Base-by-base conservation (phyloP, 1,140 invertebrate genomes). In the Drosophila punjabiensis region DNA sequence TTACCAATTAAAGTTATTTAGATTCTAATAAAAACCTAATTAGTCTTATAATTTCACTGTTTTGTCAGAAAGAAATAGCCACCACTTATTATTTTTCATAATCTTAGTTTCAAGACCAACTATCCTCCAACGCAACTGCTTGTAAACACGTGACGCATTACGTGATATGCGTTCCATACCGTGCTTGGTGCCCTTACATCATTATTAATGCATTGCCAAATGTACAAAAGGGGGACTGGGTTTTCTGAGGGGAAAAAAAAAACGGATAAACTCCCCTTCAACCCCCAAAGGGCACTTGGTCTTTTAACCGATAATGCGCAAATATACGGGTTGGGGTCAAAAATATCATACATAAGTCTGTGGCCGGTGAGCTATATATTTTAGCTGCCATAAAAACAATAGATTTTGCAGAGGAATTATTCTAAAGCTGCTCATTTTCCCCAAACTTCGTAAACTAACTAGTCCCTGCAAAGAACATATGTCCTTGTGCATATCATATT, bases 191-290 rank as follows among this genome's bases (percentile, higher is more conserved):
- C 71, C 83, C 85, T 85, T 82, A 89, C 86, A 82, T 89, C 81
- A 84, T 88, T 88, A 88, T 87, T 88, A 88, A 88, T 88, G 85
- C 84, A 88, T 88, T 83, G 71, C 62, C 74, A 79, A 78, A 85
- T 65, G 78, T 81, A 84, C 55, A 61, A 35, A 43, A 69, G 20
- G 53, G 16, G 20, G 8, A 48, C 28, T 14, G n/a, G 30, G 55
- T 16, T 43, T 41, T 28, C 14, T 11, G 35, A 6, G 56, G 56
- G 35, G 56, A 20, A 32, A 59, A 37, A 20, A 32, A 59, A 37
- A 56, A 39, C 14, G 33, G 1, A 56, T 24, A 56, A 37, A 18
- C 33, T 56, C 55, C 35, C 33, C 35, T 59, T 41, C 35, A 59
- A 59, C 56, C 35, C 56, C 33, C 9, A 59, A 28, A 24, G 9